These are phyloP conservation scores for Columba guinea DNA, from an alignment of 2,797 vertebrate species.

Conservation along the genomic window DNA sequence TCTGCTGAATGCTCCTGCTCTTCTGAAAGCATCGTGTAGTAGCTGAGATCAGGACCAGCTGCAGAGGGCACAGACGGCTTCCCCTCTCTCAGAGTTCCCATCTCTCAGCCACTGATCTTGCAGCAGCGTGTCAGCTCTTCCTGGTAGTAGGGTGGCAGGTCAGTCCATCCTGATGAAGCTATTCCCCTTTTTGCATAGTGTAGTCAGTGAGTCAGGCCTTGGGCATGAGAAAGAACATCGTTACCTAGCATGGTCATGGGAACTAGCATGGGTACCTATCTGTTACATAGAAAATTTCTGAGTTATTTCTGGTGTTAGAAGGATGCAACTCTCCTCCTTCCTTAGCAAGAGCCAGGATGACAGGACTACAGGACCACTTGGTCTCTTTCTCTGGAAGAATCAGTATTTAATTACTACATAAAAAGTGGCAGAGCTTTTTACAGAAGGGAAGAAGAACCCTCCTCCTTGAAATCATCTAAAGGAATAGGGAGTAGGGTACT, in stretches of 20 bases:
- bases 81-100: too few species aligned
- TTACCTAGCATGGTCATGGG: background rate
- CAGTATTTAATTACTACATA: background rate
- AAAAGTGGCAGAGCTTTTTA: background rate
- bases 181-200: background rate
- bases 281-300: background rate
- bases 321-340: background rate
- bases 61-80: background rate
- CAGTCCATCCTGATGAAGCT: background rate
- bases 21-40: background rate
- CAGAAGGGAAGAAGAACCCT: background rate
- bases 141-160: background rate
- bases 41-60: background rate
- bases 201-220: background rate
- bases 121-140: accelerated
- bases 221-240: background rate
- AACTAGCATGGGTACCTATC: background rate
- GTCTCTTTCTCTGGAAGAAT: background rate
- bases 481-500: background rate
- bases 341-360: background rate
- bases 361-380: background rate
- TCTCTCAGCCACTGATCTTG: background rate
- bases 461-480: background rate
- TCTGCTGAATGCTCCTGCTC: background rate
- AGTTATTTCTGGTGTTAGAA: background rate